These are phyloP conservation scores for Micrasema minimum DNA, from an alignment of 1,140 invertebrate genomes.

Conservation along the genomic window DNA sequence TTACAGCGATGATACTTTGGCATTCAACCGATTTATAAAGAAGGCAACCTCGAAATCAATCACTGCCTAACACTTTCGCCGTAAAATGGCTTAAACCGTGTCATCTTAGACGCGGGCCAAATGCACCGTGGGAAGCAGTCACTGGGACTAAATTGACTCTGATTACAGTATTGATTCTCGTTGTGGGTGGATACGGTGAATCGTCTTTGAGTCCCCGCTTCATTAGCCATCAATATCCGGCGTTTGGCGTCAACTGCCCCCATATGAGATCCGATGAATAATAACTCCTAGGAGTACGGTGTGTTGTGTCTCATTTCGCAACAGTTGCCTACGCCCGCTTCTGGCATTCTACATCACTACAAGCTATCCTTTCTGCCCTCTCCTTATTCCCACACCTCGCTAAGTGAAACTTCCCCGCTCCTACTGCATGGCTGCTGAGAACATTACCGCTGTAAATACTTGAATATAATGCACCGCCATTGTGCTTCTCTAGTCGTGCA, in stretches of 20 bases:
- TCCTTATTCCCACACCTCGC: conserved; percentile 20
- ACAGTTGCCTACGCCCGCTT: conserved; percentile 27
- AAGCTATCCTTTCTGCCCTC: conserved; percentile 9
- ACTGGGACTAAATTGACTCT: neutral
- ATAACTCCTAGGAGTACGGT: conserved; percentile 2
- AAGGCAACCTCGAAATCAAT: conserved; percentile 33
- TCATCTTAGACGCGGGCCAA: conserved; percentile 19
- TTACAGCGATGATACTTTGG: conserved; percentile 1
- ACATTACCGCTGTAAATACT: neutral
- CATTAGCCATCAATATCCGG: conserved; percentile 40
- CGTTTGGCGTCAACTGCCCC: conserved; percentile 13
- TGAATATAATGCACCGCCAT: neutral
- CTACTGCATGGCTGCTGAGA: neutral
- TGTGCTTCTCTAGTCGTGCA: conserved; percentile 4
- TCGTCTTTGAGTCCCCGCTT: conserved; percentile 31
- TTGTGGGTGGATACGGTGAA: conserved; percentile 33
- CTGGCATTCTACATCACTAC: conserved; percentile 7
- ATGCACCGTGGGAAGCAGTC: conserved; percentile 31
- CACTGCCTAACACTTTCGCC: conserved; percentile 33
- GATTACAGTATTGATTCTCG: conserved; percentile 26
- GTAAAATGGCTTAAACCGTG: conserved; percentile 7
- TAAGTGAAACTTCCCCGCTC: conserved; percentile 8
- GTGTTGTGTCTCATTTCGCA: conserved; percentile 18
- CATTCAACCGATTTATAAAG: conserved; percentile 16
- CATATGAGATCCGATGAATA: conserved; percentile 19